Evolutionary conservation across 2,113 vertebrate species (phyloP), one percentile per base, ranked within the genome.

Genomic region (Tachysurus fulvidraco): DNA sequence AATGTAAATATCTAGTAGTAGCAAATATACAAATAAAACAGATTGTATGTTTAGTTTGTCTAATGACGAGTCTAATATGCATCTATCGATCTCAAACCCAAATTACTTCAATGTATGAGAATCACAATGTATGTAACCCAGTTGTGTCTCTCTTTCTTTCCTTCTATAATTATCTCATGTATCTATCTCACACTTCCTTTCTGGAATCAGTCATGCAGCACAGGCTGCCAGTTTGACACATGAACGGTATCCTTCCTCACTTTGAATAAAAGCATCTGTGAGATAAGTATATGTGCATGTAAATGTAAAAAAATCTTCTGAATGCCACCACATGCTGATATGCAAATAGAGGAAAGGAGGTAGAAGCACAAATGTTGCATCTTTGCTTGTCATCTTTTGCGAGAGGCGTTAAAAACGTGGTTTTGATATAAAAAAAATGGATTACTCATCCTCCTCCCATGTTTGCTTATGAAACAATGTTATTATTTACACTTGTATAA

Each of bases 401-500:
- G 44, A 46, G 74, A 54, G 74, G 46, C 3, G 25, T 28, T 28
- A 52, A 77, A 46, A 77, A 77, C 25, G 13, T 54, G 25, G 14
- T 25, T 52, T 77, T 54, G 25, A 54, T 54, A 77, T 28, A n/a
- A 28, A 76, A 13, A 54, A 78, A 78, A 74, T 2, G 74, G 13
- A 54, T 81, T 64, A 44, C 30, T 59, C 54, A 81, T 81, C 54
- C 59, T 81, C 74, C 74, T 54, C 5, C 59, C 21, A 64, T 62
- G 59, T 64, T 62, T 82, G 59, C 41, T 82, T 65, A 82, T 12
- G 44, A 82, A 82, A 82, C 59, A 64, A n/a, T 65, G 36, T 65
- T 64, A 65, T 82, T 65, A 65, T 65, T 82, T n/a, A 65, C 23
- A 82, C 13, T 65, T 65, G 81, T 65, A 83, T 83, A 83, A 83